These are phyloP conservation scores for Todus mexicanus DNA, from an alignment of 2,797 vertebrate species.

Conservation along the genomic window DNA sequence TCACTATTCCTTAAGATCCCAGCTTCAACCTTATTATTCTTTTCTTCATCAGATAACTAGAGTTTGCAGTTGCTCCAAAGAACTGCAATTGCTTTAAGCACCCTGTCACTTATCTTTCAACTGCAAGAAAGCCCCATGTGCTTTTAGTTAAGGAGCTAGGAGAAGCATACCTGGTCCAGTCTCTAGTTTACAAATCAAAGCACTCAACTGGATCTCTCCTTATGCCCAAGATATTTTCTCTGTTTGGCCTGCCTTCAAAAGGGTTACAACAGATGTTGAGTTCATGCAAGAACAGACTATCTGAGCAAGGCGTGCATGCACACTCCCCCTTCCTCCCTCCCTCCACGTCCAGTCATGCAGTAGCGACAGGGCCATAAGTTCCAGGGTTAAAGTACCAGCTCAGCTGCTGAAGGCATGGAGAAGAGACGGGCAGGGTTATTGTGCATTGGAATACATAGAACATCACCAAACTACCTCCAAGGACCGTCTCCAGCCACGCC, in stretches of 20 bases:
- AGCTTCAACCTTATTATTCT: background rate
- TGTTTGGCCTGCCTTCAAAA: background rate
- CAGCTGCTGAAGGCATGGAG: conserved; percentile 68
- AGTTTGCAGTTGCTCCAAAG: background rate
- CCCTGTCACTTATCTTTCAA: background rate
- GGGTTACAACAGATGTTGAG: background rate
- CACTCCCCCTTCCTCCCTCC: conserved; percentile 3
- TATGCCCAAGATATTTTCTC: background rate
- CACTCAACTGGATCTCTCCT: background rate
- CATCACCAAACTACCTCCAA: conserved; percentile 92
- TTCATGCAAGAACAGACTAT: conserved; percentile 65
- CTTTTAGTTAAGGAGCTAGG: background rate
- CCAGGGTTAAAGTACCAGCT: conserved; percentile 74
- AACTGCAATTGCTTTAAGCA: background rate
- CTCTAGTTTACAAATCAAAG: background rate
- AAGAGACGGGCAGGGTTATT: conserved; percentile 68
- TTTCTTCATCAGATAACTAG: background rate
- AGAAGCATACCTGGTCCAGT: background rate
- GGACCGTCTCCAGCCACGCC: conserved; percentile 98
- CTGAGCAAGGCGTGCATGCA: conserved; percentile 66
- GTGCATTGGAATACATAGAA: conserved; percentile 65
- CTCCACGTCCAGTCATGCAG: conserved; percentile 66
- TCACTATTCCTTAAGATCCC: background rate
- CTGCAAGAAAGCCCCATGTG: background rate
- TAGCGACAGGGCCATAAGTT: conserved; percentile 55